Conservation (phyloP, 2,113 vertebrate genomes). For the Poeciliopsis retropinna region DNA sequence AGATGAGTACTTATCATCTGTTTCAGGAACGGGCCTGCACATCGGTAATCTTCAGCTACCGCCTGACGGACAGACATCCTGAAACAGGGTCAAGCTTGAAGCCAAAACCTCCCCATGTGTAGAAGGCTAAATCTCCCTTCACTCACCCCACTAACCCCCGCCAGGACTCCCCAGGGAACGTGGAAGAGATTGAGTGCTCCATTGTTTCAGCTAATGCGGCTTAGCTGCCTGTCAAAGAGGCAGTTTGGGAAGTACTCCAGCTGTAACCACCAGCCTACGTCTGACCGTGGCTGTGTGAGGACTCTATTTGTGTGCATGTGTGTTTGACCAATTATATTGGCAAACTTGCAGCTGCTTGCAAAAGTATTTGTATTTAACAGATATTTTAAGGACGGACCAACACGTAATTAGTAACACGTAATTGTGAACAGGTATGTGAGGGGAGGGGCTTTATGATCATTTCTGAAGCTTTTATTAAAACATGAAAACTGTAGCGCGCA, state of each 20-base stretch:
- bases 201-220: constrained; percentile 76
- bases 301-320: constrained; percentile 11
- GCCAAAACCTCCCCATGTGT: constrained; percentile 36
- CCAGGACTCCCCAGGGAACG: constrained; percentile 51
- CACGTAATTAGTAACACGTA: no score
- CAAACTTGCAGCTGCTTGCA: background rate
- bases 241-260: constrained; percentile 48
- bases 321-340: background rate
- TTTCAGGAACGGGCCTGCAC: constrained; percentile 32
- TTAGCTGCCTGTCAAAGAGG: constrained; percentile 71
- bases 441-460: no score
- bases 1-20: constrained; percentile 64
- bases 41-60: constrained; percentile 65
- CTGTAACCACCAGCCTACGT: constrained; percentile 42
- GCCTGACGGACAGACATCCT: constrained; percentile 52
- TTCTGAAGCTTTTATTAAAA: no score
- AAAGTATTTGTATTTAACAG: background rate
- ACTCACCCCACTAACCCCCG: constrained; percentile 47
- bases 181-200: constrained; percentile 68
- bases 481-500: no score
- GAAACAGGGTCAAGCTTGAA: constrained; percentile 58
- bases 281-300: constrained; percentile 12
- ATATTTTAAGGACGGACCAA: no score
- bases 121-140: constrained; percentile 58
- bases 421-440: no score